These are phyloP conservation scores for Semaprochilodus insignis DNA, from an alignment of 2,797 vertebrate genomes.

Conservation along the genomic window DNA sequence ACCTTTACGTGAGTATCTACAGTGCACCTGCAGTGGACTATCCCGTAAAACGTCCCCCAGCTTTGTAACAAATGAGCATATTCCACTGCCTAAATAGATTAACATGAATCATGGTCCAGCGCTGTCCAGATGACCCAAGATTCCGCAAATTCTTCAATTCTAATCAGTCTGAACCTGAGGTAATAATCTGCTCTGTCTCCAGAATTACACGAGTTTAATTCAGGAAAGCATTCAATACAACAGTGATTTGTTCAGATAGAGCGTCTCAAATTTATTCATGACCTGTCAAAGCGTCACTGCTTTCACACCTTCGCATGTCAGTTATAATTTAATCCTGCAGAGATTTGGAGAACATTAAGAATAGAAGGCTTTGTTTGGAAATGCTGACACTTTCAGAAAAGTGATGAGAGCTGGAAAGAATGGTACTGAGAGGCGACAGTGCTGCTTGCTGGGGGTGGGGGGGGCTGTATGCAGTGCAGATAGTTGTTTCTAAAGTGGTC, in stretches of 20 bases:
- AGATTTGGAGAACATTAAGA: conserved; percentile 4
- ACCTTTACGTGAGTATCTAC: no score
- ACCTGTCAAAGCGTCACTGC: conserved; percentile 16
- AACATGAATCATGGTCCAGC: neutral
- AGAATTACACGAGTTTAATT: conserved; percentile 14
- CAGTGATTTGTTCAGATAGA: conserved; percentile 27
- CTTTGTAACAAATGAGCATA: neutral
- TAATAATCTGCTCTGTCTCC: conserved; percentile 1
- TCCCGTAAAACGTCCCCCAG: neutral
- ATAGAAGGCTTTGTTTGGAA: neutral
- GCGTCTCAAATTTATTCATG: conserved; percentile 33
- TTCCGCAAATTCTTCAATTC: neutral
- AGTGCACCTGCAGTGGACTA: no score
- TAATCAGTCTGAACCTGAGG: neutral
- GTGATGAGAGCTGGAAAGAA: conserved; percentile 15
- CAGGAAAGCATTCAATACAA: conserved; percentile 32
- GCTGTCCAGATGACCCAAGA: neutral
- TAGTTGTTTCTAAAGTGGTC: no score
- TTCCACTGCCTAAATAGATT: neutral
- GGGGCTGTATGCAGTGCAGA: neutral
- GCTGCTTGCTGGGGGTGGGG: neutral
- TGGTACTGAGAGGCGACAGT: neutral
- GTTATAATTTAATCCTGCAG: conserved; percentile 20
- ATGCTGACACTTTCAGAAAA: conserved; percentile 20
- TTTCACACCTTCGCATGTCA: conserved; percentile 8